phyloP scores from a whole-genome alignment of 92 coral and sea anemone genomes.

The Zoanthus sansibaricus region DNA sequence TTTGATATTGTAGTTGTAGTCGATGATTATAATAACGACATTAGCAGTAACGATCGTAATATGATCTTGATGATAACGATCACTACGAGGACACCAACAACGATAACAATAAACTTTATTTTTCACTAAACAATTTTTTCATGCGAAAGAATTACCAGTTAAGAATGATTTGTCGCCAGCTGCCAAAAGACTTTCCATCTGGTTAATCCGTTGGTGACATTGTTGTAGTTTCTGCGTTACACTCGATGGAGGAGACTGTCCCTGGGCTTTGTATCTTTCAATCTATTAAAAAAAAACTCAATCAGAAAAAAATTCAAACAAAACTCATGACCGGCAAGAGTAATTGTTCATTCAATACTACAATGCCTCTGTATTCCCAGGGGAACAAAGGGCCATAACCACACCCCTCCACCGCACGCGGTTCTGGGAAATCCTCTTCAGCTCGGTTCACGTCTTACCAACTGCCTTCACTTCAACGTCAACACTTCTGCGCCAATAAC shows the following conservation, averaged over 20 bases:
- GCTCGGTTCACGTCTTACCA: too few species aligned
- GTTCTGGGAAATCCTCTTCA: too few species aligned
- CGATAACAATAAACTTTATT: neutral
- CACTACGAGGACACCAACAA: neutral
- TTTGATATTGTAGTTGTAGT: too few species aligned
- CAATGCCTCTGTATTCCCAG: too few species aligned
- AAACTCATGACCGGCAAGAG: too few species aligned
- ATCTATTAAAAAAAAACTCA: slow-evolving; percentile 41
- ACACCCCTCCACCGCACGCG: too few species aligned
- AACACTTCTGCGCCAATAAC: too few species aligned
- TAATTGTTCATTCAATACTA: too few species aligned
- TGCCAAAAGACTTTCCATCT: slow-evolving; percentile 62
- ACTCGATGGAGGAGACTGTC: slow-evolving; percentile 71
- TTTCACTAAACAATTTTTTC: neutral
- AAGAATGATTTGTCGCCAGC: slow-evolving; percentile 69
- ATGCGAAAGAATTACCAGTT: slow-evolving; percentile 52
- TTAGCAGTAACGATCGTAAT: too few species aligned
- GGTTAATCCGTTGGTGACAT: slow-evolving; percentile 71
- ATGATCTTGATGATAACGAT: neutral
- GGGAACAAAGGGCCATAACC: too few species aligned
- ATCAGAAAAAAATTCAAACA: neutral
- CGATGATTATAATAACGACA: too few species aligned
- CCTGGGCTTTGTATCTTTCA: slow-evolving; percentile 70
- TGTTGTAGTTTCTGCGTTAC: slow-evolving; percentile 64
- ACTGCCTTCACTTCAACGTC: too few species aligned